Base-by-base conservation (phyloP, 2,113 vertebrate species). In the Vulpes lagopus region DNA sequence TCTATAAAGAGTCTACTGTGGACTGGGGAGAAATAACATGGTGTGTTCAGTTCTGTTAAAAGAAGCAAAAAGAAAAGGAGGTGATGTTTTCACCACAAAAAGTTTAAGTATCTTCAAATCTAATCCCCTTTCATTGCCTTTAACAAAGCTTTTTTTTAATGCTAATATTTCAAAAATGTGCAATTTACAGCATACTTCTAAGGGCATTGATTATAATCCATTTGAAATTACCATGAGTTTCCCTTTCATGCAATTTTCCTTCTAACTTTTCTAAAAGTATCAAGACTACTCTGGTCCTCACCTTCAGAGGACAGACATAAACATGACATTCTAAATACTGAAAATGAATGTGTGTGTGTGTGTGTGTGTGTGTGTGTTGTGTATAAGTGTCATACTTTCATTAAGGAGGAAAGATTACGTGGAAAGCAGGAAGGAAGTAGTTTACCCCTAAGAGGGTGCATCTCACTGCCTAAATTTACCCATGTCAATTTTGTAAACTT, bases 221-320 rank as follows among this genome's bases (percentile, higher is more conserved):
- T 81, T 59, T 20, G 0, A 94, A 94, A 95, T 79, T 60, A 80
- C 19, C 20, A 15, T 67, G 35, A 60, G 71, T 88, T 89, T 95
- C 89, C 55, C n/a, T 87, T 59, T 59, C 81, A 71, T 32, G 57
- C 16, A 89, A 64, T 82, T 86, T 96, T 85, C 73, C 76, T 84
- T 84, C 22, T 80, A 93, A 85, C 23, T 89, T 92, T 78, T 91
- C 64, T 85, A 49, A 81, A 97, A 87, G 19, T 71, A 81, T 43
- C 64, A 67, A 62, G 22, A 85, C 62, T 65, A 57, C 35, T 43
- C 27, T 74, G 65, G 23, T 51, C 25, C 25, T 86, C 55, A 90
- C 14, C 17, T 38, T 94, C 35, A 76, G 7, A 65, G 30, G 16
- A 76, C 38, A 82, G 84, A 76, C 30, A 64, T 57, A 69, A 93